Evolutionary conservation across 2,797 vertebrate genomes (phyloP).

Genomic region (Argentina silus): DNA sequence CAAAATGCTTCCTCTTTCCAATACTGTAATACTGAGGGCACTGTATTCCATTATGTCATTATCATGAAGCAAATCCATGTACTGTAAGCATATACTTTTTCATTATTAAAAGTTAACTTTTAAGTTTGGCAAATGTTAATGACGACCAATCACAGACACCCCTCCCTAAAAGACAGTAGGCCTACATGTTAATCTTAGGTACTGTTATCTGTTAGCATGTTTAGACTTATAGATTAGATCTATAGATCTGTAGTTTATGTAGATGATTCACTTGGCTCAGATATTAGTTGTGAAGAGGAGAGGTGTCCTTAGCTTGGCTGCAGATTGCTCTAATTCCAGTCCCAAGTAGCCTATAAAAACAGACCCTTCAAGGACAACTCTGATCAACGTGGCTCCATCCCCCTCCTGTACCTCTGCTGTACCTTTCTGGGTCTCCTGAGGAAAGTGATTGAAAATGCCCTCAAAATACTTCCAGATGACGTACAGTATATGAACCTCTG

Average conservation of each 20-base stretch:
- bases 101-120: not conserved
- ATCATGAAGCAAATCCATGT: not conserved
- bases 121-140: too few species aligned
- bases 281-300: not conserved
- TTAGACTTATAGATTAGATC: not conserved
- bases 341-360: conserved; percentile 67
- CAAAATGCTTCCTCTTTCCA: too few species aligned
- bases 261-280: not conserved
- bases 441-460: conserved; percentile 63
- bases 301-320: conserved; percentile 20
- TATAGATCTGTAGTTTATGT: not conserved
- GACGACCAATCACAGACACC: conserved; percentile 1
- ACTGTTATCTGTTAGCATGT: not conserved
- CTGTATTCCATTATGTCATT: not conserved
- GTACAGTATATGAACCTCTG: conserved; percentile 39
- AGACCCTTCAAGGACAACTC: conserved; percentile 61
- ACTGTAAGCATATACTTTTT: not conserved
- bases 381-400: conserved; percentile 53
- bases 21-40: too few species aligned
- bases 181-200: not conserved
- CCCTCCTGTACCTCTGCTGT: conserved; percentile 6
- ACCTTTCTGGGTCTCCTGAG: conserved; percentile 45
- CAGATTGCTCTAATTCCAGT: conserved; percentile 58
- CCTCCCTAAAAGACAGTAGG: conserved; percentile 17
- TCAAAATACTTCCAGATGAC: conserved; percentile 58